phyloP scores from a whole-genome alignment of 2,888 invertebrate species.

The Synanthedon formicaeformis region DNA sequence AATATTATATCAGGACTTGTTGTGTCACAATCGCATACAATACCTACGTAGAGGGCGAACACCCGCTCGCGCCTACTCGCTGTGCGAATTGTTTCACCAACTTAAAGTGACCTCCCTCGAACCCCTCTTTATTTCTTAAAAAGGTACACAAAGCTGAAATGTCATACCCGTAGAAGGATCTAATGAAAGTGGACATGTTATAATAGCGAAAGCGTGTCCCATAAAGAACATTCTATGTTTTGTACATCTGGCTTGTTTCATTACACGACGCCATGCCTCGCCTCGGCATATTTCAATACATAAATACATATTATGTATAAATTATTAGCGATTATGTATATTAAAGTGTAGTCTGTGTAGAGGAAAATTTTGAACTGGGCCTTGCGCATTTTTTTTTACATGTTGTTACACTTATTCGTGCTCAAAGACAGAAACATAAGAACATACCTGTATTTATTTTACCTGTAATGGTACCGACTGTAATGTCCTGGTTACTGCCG shows the following conservation, averaged over 20 bases:
- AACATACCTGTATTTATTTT: too few species aligned
- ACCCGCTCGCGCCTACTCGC: slow-evolving; percentile 29
- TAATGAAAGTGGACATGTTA: slow-evolving; percentile 33
- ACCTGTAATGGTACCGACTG: too few species aligned
- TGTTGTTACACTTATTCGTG: too few species aligned
- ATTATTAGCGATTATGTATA: background rate
- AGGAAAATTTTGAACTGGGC: too few species aligned
- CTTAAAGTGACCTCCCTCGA: slow-evolving; percentile 18
- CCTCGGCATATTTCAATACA: slow-evolving; percentile 14
- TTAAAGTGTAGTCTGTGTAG: background rate
- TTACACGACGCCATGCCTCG: slow-evolving; percentile 27
- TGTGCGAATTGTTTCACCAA: slow-evolving; percentile 25
- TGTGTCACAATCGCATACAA: slow-evolving; percentile 37
- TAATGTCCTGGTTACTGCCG: too few species aligned
- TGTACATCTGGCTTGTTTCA: slow-evolving; percentile 61
- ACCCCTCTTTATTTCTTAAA: slow-evolving; percentile 14
- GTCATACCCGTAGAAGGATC: slow-evolving; percentile 29
- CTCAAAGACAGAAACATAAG: too few species aligned
- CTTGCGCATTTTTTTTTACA: too few species aligned
- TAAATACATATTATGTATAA: background rate
- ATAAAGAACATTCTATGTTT: slow-evolving; percentile 60
- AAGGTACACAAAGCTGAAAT: slow-evolving; percentile 18
- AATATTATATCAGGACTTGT: slow-evolving; percentile 33
- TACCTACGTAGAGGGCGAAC: slow-evolving; percentile 24
- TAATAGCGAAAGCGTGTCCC: slow-evolving; percentile 58